Conservation (phyloP, 1,140 invertebrate species). For the Drosophila burlai region DNA sequence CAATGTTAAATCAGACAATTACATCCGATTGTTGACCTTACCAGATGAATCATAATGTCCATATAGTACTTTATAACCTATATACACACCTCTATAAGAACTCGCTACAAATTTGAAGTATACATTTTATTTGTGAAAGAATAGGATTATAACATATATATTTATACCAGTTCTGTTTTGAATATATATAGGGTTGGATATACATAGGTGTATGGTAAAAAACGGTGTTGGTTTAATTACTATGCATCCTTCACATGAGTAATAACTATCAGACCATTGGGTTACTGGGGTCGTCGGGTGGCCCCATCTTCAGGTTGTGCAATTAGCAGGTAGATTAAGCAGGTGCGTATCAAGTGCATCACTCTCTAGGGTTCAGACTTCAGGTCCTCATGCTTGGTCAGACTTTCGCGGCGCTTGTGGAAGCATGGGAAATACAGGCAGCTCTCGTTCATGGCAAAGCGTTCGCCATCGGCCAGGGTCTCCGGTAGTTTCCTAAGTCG, state of each 20-base stretch:
- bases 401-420: slow-evolving; percentile 47
- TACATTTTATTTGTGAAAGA: slow-evolving; percentile 35
- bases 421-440: slow-evolving; percentile 76
- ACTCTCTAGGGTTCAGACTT: slow-evolving; percentile 61
- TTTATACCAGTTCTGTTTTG: slow-evolving; percentile 54
- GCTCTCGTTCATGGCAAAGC: slow-evolving; percentile 87
- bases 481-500: slow-evolving; percentile 86
- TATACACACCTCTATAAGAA: background rate
- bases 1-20: background rate
- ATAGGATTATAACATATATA: slow-evolving; percentile 19
- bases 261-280: slow-evolving; percentile 75
- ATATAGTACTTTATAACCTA: no score
- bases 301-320: slow-evolving; percentile 68
- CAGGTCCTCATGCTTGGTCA: slow-evolving; percentile 29
- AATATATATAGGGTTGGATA: slow-evolving; percentile 26
- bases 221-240: slow-evolving; percentile 55
- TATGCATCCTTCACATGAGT: slow-evolving; percentile 71
- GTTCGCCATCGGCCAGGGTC: slow-evolving; percentile 87
- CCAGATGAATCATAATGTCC: background rate
- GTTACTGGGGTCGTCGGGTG: slow-evolving; percentile 54
- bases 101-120: background rate
- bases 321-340: slow-evolving; percentile 27
- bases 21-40: background rate
- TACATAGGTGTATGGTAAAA: slow-evolving; percentile 27
- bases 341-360: slow-evolving; percentile 8